Evolutionary conservation across 2,797 vertebrate genomes (phyloP).

Genomic region (Bovichtus diacanthus): DNA sequence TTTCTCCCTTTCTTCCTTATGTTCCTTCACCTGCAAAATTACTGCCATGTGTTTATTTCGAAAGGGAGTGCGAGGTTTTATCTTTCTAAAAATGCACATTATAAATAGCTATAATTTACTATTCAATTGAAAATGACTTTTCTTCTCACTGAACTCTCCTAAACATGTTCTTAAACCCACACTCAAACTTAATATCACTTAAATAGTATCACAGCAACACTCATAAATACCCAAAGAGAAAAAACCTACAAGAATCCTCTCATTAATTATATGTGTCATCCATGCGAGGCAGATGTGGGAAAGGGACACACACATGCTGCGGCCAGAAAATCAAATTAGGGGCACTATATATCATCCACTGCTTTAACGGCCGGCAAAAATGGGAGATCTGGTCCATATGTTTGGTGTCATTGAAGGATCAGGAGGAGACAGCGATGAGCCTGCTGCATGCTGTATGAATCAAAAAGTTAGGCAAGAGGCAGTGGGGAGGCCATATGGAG

Average conservation of each 20-base stretch:
- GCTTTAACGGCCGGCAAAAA: conserved; percentile 72
- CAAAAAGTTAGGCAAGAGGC: conserved; percentile 64
- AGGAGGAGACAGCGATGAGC: conserved; percentile 64
- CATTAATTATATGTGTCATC: conserved; percentile 60
- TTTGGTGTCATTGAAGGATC: conserved; percentile 80
- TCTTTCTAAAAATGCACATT: conserved; percentile 15
- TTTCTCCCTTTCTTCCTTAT: conserved; percentile 38
- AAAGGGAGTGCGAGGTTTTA: conserved; percentile 27
- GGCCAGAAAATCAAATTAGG: conserved; percentile 82
- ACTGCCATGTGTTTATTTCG: conserved; percentile 62
- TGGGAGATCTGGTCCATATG: conserved; percentile 82
- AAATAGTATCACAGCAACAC: conserved; percentile 42
- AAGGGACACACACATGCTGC: conserved; percentile 67
- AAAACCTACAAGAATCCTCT: conserved; percentile 33
- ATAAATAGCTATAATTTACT: conserved; percentile 14
- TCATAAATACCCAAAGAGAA: conserved; percentile 35
- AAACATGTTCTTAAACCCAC: conserved; percentile 21
- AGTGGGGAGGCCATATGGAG: conserved; percentile 70
- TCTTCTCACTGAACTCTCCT: neutral
- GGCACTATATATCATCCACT: conserved; percentile 76
- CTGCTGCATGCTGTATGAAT: conserved; percentile 70
- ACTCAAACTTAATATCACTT: conserved; percentile 20
- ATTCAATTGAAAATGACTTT: conserved; percentile 21
- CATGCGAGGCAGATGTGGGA: conserved; percentile 64
- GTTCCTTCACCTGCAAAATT: conserved; percentile 58